phyloP scores from a whole-genome alignment of 2,113 vertebrate species.

The Oxyura jamaicensis region DNA sequence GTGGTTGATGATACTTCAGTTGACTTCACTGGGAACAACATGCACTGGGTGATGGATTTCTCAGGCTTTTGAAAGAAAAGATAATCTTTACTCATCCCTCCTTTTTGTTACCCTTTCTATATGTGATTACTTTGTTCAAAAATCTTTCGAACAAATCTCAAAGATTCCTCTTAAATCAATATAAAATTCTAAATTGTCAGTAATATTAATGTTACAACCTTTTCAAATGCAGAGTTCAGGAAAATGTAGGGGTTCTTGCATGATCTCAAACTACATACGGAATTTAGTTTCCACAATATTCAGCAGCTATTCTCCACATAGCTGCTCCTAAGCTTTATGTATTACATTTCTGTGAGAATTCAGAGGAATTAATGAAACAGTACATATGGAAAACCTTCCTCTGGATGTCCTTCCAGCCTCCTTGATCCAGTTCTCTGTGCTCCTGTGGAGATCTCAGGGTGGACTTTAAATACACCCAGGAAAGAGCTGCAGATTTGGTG shows the following conservation, averaged over 20 bases:
- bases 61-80: conserved; percentile 5
- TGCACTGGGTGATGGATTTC: not conserved
- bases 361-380: not conserved
- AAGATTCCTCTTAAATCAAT: not conserved
- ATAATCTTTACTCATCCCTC: not conserved
- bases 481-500: not conserved
- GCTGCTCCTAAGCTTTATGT: not conserved
- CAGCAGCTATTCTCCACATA: not conserved
- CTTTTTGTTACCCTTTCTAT: not conserved
- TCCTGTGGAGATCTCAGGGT: not conserved
- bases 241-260: not conserved
- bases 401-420: not conserved
- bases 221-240: not conserved
- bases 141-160: not conserved
- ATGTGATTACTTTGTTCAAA: not conserved
- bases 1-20: not conserved
- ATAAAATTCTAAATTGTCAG: not conserved
- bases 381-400: not conserved
- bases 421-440: not conserved
- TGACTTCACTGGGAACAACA: not conserved
- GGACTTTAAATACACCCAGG: not conserved
- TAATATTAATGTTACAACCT: not conserved
- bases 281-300: not conserved
- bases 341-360: not conserved
- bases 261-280: not conserved